These are phyloP conservation scores for Listronotus bonariensis DNA, from an alignment of 1,140 invertebrate genomes.

Conservation along the genomic window DNA sequence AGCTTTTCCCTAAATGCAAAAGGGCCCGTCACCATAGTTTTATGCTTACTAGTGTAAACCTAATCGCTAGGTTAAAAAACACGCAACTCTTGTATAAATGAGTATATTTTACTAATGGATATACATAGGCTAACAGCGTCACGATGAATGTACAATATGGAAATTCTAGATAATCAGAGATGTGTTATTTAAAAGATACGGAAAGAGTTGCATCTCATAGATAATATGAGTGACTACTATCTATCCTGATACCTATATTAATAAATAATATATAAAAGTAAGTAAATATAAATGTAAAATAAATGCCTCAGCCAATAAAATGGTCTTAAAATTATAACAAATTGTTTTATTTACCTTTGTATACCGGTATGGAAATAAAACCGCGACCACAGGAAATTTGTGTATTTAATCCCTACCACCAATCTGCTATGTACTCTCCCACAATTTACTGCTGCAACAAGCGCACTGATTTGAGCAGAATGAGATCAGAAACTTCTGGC, in stretches of 20 bases:
- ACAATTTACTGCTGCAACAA: too few species aligned
- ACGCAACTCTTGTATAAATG: conserved; percentile 43
- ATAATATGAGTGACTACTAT: conserved; percentile 44
- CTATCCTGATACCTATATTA: conserved; percentile 51
- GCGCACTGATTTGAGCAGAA: too few species aligned
- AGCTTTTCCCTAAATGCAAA: conserved; percentile 41
- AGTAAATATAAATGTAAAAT: conserved; percentile 52
- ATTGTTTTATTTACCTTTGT: conserved; percentile 40
- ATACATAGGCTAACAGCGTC: conserved; percentile 31
- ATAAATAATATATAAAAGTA: conserved; percentile 48
- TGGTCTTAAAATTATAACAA: conserved; percentile 43
- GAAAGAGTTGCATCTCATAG: conserved; percentile 21
- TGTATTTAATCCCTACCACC: too few species aligned
- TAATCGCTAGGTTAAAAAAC: conserved; percentile 10
- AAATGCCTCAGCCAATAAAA: conserved; percentile 53
- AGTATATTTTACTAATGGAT: conserved; percentile 48
- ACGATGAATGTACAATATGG: conserved; percentile 41
- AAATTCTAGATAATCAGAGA: conserved; percentile 42
- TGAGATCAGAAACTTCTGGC: too few species aligned
- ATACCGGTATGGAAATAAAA: too few species aligned
- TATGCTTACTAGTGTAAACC: conserved; percentile 15
- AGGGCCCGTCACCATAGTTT: conserved; percentile 36
- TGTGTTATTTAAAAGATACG: conserved; percentile 36
- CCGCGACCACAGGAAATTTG: too few species aligned
- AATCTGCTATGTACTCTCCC: too few species aligned